Percentiles rank a stretch among this genome's conserved stretches.
Conservation (phyloP, 2,113 vertebrate genomes). For the Neotragus moschatus region DNA sequence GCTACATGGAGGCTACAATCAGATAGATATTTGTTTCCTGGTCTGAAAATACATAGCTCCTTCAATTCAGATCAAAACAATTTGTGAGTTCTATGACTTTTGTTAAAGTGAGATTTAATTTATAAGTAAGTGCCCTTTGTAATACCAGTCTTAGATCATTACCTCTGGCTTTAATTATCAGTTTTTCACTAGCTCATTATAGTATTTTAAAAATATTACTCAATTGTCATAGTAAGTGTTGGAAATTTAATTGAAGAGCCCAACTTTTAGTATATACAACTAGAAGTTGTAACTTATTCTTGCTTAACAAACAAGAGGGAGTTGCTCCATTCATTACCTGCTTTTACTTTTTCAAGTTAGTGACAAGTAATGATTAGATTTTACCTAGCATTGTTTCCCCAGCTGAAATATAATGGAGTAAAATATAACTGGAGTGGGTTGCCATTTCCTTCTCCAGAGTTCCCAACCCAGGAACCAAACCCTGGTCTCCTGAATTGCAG, state of each 20-base stretch:
- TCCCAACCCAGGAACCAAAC: not conserved
- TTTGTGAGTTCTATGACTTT: not conserved
- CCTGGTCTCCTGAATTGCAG: not conserved
- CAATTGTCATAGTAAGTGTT: slow-evolving; percentile 6
- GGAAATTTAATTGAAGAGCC: slow-evolving; percentile 10
- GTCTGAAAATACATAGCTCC: not conserved
- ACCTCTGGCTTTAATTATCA: not conserved
- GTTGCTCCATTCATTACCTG: not conserved
- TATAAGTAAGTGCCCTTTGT: slow-evolving; percentile 8
- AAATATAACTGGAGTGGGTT: not conserved
- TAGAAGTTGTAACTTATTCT: not conserved
- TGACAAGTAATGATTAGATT: not conserved
- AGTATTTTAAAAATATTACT: not conserved
- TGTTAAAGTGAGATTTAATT: slow-evolving; percentile 27
- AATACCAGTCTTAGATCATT: not conserved
- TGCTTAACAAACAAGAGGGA: not conserved
- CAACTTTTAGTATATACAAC: not conserved
- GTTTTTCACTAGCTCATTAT: not conserved
- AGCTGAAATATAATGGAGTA: not conserved
- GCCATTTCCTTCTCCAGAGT: not conserved
- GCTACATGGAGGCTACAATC: not conserved
- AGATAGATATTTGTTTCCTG: not conserved
- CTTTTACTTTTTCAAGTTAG: slow-evolving; percentile 22
- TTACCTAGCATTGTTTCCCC: slow-evolving; percentile 5
- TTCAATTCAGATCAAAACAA: slow-evolving; percentile 9